phyloP scores from a whole-genome alignment of 1,140 invertebrate genomes.

The Scaptomyza graminum region DNA sequence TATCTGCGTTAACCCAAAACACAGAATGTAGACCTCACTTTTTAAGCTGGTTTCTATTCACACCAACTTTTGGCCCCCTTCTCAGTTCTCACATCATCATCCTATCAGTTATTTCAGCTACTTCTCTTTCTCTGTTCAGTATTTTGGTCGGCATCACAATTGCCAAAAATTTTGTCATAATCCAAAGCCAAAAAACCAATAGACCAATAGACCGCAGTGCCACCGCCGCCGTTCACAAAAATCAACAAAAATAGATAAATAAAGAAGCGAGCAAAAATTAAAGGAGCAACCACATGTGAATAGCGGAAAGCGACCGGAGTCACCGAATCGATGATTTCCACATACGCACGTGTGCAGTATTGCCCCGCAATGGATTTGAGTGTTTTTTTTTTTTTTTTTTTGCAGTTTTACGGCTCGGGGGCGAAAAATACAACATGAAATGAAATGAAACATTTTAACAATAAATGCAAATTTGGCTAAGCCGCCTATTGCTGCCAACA shows the following conservation, averaged over 20 bases:
- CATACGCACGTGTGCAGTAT: conserved; percentile 60
- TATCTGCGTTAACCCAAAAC: conserved; percentile 9
- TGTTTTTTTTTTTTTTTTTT: conserved; percentile 14
- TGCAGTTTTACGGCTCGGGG: conserved; percentile 10
- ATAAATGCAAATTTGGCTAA: conserved; percentile 81
- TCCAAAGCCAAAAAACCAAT: conserved; percentile 81
- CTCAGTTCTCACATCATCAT: conserved; percentile 1
- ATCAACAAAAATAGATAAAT: conserved; percentile 6
- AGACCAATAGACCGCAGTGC: conserved; percentile 42
- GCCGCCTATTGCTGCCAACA: conserved; percentile 68
- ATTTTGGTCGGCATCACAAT: conserved; percentile 30
- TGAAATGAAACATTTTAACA: conserved; percentile 81
- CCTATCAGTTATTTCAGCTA: not conserved
- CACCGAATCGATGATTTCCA: conserved; percentile 35
- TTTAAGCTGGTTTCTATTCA: conserved; percentile 21
- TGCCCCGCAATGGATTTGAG: conserved; percentile 48
- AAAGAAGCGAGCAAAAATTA: conserved; percentile 7
- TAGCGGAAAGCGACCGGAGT: conserved; percentile 9
- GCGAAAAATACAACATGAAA: conserved; percentile 73
- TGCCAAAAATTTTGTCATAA: conserved; percentile 64
- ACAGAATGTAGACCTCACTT: conserved; percentile 14
- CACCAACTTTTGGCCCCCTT: not conserved
- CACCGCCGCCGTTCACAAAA: conserved; percentile 9
- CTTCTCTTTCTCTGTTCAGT: not conserved
- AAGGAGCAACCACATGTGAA: conserved; percentile 37